Evolutionary conservation across 2,113 vertebrate species (phyloP).

Genomic region (Rhipidura dahli): DNA sequence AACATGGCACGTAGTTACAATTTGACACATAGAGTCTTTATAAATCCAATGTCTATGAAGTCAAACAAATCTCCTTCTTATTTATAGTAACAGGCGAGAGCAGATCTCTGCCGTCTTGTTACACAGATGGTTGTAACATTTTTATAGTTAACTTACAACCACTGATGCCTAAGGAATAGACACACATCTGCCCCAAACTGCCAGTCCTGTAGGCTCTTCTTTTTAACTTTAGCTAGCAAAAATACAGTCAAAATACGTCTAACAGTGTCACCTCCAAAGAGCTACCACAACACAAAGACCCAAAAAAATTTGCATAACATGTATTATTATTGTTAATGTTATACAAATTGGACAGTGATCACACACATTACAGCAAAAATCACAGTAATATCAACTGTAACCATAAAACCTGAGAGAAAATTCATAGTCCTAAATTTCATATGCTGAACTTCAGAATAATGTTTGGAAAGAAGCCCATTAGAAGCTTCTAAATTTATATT

Average conservation of each 20-base stretch:
- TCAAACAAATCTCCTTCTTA: conserved; percentile 63
- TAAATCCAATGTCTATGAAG: conserved; percentile 60
- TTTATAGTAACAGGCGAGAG: conserved; percentile 61
- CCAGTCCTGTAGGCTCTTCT: conserved; percentile 65
- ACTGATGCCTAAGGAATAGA: conserved; percentile 69
- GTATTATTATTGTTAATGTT: neutral
- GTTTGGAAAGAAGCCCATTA: neutral
- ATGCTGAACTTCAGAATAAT: neutral
- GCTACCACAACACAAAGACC: neutral
- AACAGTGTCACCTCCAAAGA: neutral
- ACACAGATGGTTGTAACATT: conserved; percentile 73
- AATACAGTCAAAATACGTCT: neutral
- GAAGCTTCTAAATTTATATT: neutral
- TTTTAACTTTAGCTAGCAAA: conserved; percentile 61
- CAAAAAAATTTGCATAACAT: neutral
- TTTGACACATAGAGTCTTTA: conserved; percentile 57
- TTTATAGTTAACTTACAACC: conserved; percentile 74
- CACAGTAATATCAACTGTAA: neutral
- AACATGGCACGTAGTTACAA: conserved; percentile 13
- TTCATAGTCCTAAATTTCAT: neutral
- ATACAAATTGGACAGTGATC: neutral
- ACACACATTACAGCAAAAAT: neutral
- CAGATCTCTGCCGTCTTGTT: conserved; percentile 66
- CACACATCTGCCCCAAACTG: conserved; percentile 72
- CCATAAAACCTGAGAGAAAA: neutral